A percentile compares a stretch with the other conserved stretches of the same genome.
phyloP scores from a whole-genome alignment of 2,888 invertebrate genomes.

The Scelioninae gen. 1 region DNA sequence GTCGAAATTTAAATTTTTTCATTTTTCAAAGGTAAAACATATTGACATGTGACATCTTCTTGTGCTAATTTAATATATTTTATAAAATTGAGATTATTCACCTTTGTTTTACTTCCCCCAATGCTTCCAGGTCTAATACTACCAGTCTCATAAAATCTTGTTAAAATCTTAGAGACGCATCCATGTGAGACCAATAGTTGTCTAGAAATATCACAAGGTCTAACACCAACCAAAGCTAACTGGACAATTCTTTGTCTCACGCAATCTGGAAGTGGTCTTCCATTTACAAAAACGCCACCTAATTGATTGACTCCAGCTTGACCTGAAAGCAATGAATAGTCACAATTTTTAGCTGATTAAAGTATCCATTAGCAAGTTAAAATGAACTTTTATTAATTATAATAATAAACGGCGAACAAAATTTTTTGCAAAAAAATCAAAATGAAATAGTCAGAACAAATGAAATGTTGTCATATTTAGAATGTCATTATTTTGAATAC shows the following conservation, averaged over 20 bases:
- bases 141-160: conserved; percentile 98
- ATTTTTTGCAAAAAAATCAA: too few species aligned
- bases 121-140: conserved; percentile 97
- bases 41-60: too few species aligned
- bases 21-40: not conserved
- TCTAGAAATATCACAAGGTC: conserved; percentile 98
- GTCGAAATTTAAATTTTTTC: too few species aligned
- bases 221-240: conserved; percentile 95
- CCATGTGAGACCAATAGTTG: conserved; percentile 98
- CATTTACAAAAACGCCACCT: conserved; percentile 98
- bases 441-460: too few species aligned
- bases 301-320: conserved; percentile 99
- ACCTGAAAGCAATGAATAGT: conserved; percentile 86
- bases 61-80: conserved; percentile 1
- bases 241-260: conserved; percentile 97
- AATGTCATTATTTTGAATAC: too few species aligned
- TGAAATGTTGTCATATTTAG: too few species aligned
- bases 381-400: too few species aligned
- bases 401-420: too few species aligned
- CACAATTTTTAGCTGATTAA: too few species aligned
- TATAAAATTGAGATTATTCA: conserved; percentile 82
- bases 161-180: conserved; percentile 98
- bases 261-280: conserved; percentile 97
- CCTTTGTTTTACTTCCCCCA: conserved; percentile 97
- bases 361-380: too few species aligned